A percentile compares a stretch with the other conserved stretches of the same genome.
These are phyloP conservation scores for Agrochola macilenta DNA, from an alignment of 2,888 invertebrate genomes.

Conservation along the genomic window DNA sequence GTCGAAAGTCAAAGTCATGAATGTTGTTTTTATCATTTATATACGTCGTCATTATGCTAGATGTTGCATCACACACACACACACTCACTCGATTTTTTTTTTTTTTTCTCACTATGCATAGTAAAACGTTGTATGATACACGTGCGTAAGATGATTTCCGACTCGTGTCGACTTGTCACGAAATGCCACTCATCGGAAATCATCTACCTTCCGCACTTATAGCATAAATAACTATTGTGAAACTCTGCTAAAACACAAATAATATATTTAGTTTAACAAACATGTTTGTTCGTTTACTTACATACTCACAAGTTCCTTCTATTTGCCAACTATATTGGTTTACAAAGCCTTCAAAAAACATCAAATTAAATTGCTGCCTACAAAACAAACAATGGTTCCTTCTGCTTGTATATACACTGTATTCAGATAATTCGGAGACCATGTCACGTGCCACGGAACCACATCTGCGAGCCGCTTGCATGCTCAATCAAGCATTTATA, in stretches of 20 bases:
- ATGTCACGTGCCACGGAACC: conserved; percentile 60
- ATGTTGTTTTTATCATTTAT: too few species aligned
- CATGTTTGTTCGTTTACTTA: conserved; percentile 15
- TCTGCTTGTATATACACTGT: conserved; percentile 33
- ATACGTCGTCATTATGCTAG: too few species aligned
- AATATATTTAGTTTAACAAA: background rate
- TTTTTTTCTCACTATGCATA: too few species aligned
- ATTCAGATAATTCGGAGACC: conserved; percentile 40
- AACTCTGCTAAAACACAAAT: background rate
- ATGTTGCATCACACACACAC: too few species aligned
- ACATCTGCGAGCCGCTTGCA: conserved; percentile 57
- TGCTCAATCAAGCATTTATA: conserved; percentile 66
- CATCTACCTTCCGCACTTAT: too few species aligned
- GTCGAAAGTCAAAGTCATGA: too few species aligned
- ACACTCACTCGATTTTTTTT: too few species aligned
- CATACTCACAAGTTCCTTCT: conserved; percentile 16
- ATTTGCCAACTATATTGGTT: conserved; percentile 30
- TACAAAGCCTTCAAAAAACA: conserved; percentile 26
- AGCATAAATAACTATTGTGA: too few species aligned
- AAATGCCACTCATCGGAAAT: too few species aligned
- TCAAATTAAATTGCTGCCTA: conserved; percentile 31
- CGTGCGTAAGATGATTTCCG: too few species aligned
- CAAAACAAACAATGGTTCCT: conserved; percentile 27
- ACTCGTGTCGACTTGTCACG: too few species aligned
- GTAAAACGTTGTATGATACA: too few species aligned